These are phyloP conservation scores for Leptinotarsa tumamoca DNA, from an alignment of 2,888 invertebrate species.

Conservation along the genomic window DNA sequence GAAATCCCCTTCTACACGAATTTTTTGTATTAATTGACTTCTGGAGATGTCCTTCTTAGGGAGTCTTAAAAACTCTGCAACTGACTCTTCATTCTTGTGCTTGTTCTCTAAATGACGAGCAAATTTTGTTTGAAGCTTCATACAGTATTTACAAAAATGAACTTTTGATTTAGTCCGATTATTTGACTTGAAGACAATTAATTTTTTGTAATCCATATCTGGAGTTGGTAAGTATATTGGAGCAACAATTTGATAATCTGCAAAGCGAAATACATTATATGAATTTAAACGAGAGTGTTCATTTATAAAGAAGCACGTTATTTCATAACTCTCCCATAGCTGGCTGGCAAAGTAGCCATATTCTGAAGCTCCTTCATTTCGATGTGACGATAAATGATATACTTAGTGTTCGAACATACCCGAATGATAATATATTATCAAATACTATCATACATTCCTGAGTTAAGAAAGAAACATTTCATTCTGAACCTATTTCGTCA, in stretches of 20 bases:
- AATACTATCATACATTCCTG: too few species aligned
- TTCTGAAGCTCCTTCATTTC: too few species aligned
- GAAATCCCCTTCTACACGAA: conserved; percentile 21
- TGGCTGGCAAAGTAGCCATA: too few species aligned
- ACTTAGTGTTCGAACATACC: too few species aligned
- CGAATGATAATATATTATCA: too few species aligned
- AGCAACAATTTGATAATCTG: background rate
- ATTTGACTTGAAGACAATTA: background rate
- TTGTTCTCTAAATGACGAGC: conserved; percentile 29
- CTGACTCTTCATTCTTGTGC: conserved; percentile 19
- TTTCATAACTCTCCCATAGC: too few species aligned
- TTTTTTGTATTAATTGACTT: conserved; percentile 16
- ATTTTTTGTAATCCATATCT: conserved; percentile 18
- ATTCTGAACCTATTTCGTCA: too few species aligned
- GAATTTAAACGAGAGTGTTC: background rate
- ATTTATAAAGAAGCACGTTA: too few species aligned
- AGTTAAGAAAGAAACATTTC: too few species aligned
- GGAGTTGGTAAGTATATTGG: conserved; percentile 8
- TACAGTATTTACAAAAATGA: conserved; percentile 29
- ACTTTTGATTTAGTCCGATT: background rate
- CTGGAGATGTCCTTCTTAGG: conserved; percentile 15
- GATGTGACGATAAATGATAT: too few species aligned
- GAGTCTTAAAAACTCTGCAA: conserved; percentile 17
- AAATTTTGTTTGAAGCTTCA: conserved; percentile 25
- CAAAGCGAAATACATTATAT: background rate